These are phyloP conservation scores for Dioctria linearis DNA, from an alignment of 2,888 invertebrate genomes.

Conservation along the genomic window DNA sequence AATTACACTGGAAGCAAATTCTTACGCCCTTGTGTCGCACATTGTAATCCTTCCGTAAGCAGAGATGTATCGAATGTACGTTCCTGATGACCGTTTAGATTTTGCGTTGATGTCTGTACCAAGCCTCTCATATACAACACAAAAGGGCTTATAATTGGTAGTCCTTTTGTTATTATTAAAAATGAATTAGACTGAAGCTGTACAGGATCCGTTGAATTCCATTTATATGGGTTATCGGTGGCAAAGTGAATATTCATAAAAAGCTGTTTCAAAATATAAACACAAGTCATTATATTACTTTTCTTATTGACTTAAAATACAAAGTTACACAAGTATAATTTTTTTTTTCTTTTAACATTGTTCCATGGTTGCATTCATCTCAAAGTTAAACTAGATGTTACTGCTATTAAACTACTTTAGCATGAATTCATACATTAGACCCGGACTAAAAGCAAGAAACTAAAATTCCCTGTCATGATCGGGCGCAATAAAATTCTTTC, in stretches of 20 bases:
- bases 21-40: slow-evolving; percentile 70
- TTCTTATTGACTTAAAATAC: too few species aligned
- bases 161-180: slow-evolving; percentile 66
- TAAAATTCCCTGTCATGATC: too few species aligned
- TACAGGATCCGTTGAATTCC: slow-evolving; percentile 66
- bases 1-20: slow-evolving; percentile 48
- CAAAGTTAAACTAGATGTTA: too few species aligned
- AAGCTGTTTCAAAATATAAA: slow-evolving; percentile 52
- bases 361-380: too few species aligned
- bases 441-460: too few species aligned
- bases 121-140: slow-evolving; percentile 67
- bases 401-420: too few species aligned
- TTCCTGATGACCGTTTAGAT: slow-evolving; percentile 27
- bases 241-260: slow-evolving; percentile 68
- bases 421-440: too few species aligned
- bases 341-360: too few species aligned
- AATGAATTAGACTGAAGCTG: slow-evolving; percentile 67
- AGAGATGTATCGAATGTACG: slow-evolving; percentile 61
- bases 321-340: too few species aligned
- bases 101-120: slow-evolving; percentile 64
- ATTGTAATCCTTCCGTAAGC: slow-evolving; percentile 67
- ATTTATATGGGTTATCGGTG: slow-evolving; percentile 68
- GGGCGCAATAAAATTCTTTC: too few species aligned
- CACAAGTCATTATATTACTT: too few species aligned
- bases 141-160: slow-evolving; percentile 68